A percentile compares a stretch with the other conserved stretches of the same genome.
These are phyloP conservation scores for Coboldia fuscipes DNA, from an alignment of 1,140 invertebrate genomes.

Conservation along the genomic window DNA sequence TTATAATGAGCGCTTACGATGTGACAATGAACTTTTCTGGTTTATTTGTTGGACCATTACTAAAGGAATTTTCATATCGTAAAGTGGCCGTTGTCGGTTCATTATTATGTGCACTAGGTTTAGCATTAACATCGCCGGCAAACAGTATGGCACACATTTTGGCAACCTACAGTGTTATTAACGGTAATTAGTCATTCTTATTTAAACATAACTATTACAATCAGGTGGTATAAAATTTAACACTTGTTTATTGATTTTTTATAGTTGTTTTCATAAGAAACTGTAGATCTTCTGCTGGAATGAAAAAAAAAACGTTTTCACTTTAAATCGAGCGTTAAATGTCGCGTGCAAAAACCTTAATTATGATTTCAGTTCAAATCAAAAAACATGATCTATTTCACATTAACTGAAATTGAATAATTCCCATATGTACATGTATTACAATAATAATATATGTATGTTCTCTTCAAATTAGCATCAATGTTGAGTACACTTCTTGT, in stretches of 20 bases:
- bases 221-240: background rate
- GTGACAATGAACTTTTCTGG: slow-evolving; percentile 57
- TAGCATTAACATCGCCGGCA: slow-evolving; percentile 42
- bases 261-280: background rate
- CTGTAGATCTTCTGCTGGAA: background rate
- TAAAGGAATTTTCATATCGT: slow-evolving; percentile 47
- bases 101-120: slow-evolving; percentile 33
- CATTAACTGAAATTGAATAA: too few relatives aligned
- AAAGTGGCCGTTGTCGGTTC: slow-evolving; percentile 47
- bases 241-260: background rate
- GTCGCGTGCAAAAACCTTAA: too few relatives aligned
- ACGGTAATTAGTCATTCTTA: slow-evolving; percentile 27
- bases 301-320: background rate
- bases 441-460: too few relatives aligned
- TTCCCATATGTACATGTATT: too few relatives aligned
- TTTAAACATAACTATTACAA: background rate
- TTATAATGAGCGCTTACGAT: slow-evolving; percentile 50
- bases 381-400: too few relatives aligned
- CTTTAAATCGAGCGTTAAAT: too few relatives aligned
- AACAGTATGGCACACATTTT: slow-evolving; percentile 47
- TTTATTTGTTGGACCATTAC: slow-evolving; percentile 45
- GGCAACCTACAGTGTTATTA: slow-evolving; percentile 49
- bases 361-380: too few relatives aligned
- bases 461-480: too few relatives aligned
- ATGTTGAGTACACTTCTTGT: too few relatives aligned